phyloP scores from a whole-genome alignment of 2,797 vertebrate species.

The Acanthis flammea region DNA sequence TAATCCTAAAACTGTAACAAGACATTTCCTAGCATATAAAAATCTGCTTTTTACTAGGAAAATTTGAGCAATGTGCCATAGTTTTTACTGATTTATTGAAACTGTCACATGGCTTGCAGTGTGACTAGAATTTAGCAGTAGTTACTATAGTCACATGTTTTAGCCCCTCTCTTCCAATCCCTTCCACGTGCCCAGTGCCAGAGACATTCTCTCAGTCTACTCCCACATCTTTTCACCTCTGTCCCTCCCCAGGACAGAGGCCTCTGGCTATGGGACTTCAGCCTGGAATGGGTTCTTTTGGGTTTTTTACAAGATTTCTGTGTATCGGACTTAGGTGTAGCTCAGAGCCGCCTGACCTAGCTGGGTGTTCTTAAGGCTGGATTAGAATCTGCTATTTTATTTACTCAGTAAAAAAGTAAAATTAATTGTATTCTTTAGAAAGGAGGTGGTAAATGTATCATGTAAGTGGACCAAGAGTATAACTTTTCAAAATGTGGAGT shows the following conservation, averaged over 20 bases:
- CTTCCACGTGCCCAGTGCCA: not conserved
- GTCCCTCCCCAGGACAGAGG: not conserved
- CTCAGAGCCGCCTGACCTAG: not conserved
- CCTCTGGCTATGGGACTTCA: not conserved
- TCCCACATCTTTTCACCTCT: not conserved
- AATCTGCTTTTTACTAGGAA: not conserved
- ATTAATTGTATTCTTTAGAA: slow-evolving; percentile 27
- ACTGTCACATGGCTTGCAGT: not conserved
- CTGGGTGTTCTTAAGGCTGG: not conserved
- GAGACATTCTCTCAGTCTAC: not conserved
- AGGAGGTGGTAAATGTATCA: not conserved
- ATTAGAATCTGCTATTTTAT: slow-evolving; percentile 54
- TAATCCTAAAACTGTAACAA: not conserved
- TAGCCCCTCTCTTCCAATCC: not conserved
- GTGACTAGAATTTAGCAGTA: not conserved
- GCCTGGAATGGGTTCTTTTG: not conserved
- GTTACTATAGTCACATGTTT: not conserved
- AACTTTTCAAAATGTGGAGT: not conserved
- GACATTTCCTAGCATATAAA: not conserved
- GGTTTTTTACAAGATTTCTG: not conserved
- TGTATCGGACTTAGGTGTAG: not conserved
- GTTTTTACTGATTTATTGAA: not conserved
- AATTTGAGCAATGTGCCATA: not conserved
- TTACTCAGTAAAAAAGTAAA: slow-evolving; percentile 43
- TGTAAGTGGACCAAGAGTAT: not conserved